Base-by-base conservation (phyloP, 2,113 vertebrate species). In the Proteles cristata region DNA sequence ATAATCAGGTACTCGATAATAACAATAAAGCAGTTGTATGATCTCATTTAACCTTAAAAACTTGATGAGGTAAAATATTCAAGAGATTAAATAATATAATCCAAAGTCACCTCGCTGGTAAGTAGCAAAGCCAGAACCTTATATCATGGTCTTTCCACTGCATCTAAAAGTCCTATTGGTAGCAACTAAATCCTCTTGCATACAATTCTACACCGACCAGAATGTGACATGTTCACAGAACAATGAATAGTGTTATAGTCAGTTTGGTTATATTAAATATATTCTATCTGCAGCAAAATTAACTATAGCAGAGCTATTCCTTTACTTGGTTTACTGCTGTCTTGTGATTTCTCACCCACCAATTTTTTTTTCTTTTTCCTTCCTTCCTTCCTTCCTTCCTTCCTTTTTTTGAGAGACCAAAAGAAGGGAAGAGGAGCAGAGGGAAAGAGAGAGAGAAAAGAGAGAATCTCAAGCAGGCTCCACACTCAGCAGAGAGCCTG, bases 231-330 rank as follows among this genome's bases (percentile, higher is more conserved):
- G 85, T 76, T 74, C 43, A 91, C 26, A 12, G 28, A 94, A 84
- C 3, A 93, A 90, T 21, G 15, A 93, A 94, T 16, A 66, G 21
- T 80, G 19, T 73, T 93, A 73, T 9, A 73, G 90, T 39, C 31
- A 77, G n/a, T 43, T 43, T 86, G 3, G 7, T 65, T 69, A 53
- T 92, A 88, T 76, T 93, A 85, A 92, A 65, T 94, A 96, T 65
- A 95, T 10, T 88, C 48, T 77, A 48, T 45, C 43, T 92, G 21
- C 19, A 87, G 14, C 26, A 16, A 96, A 97, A 90, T 61, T 95
- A 95, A 96, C 63, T 84, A 48, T 0, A 12, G 19, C n/a, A 83
- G n/a, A 2, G 79, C 33, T 84, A 85, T 48, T 89, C 26, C 43
- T 74, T 81, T 94, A 58, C 33, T 73, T 79, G 31, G 61, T 39